Conservation (phyloP, 2,888 invertebrate genomes). For the Acrobasis consociella region DNA sequence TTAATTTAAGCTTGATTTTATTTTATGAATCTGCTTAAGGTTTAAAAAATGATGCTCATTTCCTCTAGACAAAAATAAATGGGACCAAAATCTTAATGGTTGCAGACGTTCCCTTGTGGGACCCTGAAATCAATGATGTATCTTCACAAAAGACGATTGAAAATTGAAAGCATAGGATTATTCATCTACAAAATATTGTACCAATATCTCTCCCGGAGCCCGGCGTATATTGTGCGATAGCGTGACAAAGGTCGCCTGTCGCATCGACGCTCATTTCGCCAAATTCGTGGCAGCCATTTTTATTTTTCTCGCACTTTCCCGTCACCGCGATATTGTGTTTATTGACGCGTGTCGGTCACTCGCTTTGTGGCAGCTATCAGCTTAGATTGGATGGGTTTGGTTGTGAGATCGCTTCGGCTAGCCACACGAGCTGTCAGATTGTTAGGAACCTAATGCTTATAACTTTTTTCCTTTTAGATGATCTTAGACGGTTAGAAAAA, state of each 20-base stretch:
- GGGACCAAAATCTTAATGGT: too few species aligned
- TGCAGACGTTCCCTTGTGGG: too few species aligned
- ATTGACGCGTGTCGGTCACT: background rate
- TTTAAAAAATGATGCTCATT: too few species aligned
- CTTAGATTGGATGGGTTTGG: background rate
- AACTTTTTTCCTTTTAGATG: too few species aligned
- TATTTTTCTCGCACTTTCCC: background rate
- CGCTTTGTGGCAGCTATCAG: background rate
- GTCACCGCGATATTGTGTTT: background rate
- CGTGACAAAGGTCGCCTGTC: background rate
- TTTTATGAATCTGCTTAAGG: too few species aligned
- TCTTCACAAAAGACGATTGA: background rate
- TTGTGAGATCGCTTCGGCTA: too few species aligned
- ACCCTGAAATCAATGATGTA: too few species aligned
- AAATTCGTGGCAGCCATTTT: background rate
- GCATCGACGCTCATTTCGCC: background rate
- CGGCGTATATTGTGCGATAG: background rate
- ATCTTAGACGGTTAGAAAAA: too few species aligned
- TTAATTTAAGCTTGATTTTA: too few species aligned
- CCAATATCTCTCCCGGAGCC: background rate
- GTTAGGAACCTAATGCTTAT: too few species aligned
- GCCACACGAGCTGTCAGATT: too few species aligned
- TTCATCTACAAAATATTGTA: background rate
- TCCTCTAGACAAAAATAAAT: too few species aligned
- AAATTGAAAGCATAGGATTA: background rate